Percentiles rank a stretch among this genome's conserved stretches.
These are phyloP conservation scores for Tachyglossus aculeatus DNA, from an alignment of 2,797 vertebrate species.

Conservation along the genomic window DNA sequence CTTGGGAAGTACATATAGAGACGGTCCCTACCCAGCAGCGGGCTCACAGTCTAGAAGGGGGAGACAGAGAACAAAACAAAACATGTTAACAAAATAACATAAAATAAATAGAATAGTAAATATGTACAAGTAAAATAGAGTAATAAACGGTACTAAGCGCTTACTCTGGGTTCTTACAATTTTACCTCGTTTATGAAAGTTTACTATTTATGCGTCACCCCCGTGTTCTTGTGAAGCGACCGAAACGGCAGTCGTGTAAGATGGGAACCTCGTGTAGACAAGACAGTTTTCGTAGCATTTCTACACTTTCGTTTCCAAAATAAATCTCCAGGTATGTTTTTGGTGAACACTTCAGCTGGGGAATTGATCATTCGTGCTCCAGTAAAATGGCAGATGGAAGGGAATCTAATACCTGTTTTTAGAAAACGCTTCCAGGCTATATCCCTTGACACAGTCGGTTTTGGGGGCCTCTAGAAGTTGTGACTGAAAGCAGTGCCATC, in stretches of 20 bases:
- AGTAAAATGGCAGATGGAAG: constrained; percentile 34
- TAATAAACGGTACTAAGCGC: too few relatives aligned
- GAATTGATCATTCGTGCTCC: constrained; percentile 16
- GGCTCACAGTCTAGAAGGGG: too few relatives aligned
- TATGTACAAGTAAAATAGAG: too few relatives aligned
- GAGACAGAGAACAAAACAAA: too few relatives aligned
- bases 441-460: background rate
- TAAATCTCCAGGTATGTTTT: constrained; percentile 39
- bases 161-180: background rate
- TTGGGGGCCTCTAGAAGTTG: constrained; percentile 5
- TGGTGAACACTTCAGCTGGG: constrained; percentile 27
- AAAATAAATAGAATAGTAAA: too few relatives aligned
- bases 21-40: too few relatives aligned
- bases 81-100: too few relatives aligned
- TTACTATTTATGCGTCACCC: constrained; percentile 17
- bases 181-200: constrained; percentile 17
- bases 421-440: constrained; percentile 23
- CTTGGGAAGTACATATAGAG: too few relatives aligned
- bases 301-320: constrained; percentile 32
- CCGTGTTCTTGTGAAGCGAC: background rate
- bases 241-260: constrained; percentile 11
- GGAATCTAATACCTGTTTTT: constrained; percentile 20
- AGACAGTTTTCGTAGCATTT: constrained; percentile 34
- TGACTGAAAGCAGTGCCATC: constrained; percentile 9
- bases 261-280: background rate